Evolutionary conservation across 1,140 invertebrate species (phyloP).

Genomic region (Bilobella aurantiaca): DNA sequence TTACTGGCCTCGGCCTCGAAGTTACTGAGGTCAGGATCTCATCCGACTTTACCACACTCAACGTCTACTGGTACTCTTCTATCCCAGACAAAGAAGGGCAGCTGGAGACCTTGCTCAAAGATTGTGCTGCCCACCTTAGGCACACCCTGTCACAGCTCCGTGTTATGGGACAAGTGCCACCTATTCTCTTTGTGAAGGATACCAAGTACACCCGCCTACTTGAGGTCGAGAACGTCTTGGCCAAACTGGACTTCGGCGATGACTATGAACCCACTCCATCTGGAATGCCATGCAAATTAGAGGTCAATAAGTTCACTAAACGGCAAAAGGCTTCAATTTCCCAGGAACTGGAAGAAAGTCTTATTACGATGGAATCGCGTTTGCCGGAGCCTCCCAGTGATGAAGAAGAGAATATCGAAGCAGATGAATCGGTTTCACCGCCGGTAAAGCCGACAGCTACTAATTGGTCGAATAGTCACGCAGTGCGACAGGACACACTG

Average conservation of each 20-base stretch:
- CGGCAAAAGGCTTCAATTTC: constrained; percentile 41
- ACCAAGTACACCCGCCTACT: constrained; percentile 42
- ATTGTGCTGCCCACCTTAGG: constrained; percentile 47
- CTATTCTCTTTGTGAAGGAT: constrained; percentile 59
- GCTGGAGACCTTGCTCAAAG: constrained; percentile 45
- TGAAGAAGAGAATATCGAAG: constrained; percentile 44
- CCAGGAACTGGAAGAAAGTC: constrained; percentile 7
- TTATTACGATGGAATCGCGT: neutral
- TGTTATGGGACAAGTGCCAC: constrained; percentile 59
- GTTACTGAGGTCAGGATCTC: constrained; percentile 54
- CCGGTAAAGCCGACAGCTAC: constrained; percentile 16
- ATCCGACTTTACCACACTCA: constrained; percentile 51
- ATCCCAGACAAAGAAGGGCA: constrained; percentile 38
- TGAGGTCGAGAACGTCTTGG: constrained; percentile 49
- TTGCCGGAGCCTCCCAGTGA: constrained; percentile 38
- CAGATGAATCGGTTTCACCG: neutral
- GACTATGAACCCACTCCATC: constrained; percentile 44
- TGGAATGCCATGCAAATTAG: constrained; percentile 43
- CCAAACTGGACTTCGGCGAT: constrained; percentile 50
- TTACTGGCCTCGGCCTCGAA: constrained; percentile 55
- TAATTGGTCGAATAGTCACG: constrained; percentile 40
- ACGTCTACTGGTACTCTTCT: constrained; percentile 57
- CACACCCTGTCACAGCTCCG: constrained; percentile 56
- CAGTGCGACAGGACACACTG: constrained; percentile 59
- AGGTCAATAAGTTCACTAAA: constrained; percentile 43